A percentile compares a stretch with the other conserved stretches of the same genome.
Evolutionary conservation across 2,113 vertebrate genomes (phyloP).

Genomic region (Aspidoscelis tigris): DNA sequence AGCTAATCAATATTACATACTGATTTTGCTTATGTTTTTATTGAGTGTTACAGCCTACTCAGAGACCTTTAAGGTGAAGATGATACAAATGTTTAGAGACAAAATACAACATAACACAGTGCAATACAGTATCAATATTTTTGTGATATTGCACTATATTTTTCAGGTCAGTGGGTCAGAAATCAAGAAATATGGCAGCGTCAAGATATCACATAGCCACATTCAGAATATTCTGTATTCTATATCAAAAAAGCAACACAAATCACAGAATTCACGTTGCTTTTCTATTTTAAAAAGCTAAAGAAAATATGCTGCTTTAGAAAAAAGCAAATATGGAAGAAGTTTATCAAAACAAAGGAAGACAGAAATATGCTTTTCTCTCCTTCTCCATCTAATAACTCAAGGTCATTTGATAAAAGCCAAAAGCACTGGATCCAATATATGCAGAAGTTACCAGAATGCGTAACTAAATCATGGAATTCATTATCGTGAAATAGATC

Average conservation of each 20-base stretch:
- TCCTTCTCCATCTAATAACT: neutral
- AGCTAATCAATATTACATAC: neutral
- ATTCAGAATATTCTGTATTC: neutral
- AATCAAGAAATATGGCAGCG: neutral
- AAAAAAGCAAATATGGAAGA: neutral
- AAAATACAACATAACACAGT: too few species aligned
- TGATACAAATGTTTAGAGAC: too few species aligned
- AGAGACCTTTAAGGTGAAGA: too few species aligned
- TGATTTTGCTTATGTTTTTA: too few species aligned
- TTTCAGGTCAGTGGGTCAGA: neutral
- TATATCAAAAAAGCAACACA: neutral
- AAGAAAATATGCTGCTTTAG: neutral
- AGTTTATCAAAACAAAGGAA: neutral
- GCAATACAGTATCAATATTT: neutral
- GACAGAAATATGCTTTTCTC: neutral
- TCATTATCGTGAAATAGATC: neutral
- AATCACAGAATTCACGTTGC: neutral
- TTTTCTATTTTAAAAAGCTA: neutral
- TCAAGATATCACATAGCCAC: neutral
- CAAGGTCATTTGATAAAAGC: neutral
- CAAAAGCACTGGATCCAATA: neutral
- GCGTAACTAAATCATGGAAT: neutral
- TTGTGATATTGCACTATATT: neutral
- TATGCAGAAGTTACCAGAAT: neutral
- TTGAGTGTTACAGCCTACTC: too few species aligned